Conservation (phyloP, 2,888 invertebrate species). For the Fissipunctia ypsillon region DNA sequence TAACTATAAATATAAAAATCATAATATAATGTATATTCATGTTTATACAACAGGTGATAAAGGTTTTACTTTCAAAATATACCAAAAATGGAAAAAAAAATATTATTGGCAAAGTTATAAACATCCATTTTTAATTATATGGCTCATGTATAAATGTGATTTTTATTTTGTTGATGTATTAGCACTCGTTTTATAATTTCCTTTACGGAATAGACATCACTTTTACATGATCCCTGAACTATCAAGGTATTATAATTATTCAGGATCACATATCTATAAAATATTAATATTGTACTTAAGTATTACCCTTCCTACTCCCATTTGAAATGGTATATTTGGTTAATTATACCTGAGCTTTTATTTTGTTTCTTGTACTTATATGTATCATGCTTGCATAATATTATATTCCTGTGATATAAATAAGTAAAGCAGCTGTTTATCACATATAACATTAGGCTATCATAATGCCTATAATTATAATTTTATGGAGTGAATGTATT, state of each 20-base stretch:
- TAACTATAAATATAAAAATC: constrained; percentile 37
- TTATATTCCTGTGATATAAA: constrained; percentile 67
- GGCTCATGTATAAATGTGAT: constrained; percentile 1
- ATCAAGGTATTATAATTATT: constrained; percentile 6
- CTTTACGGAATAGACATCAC: background rate
- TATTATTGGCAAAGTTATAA: no score
- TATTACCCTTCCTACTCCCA: constrained; percentile 17
- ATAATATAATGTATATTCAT: constrained; percentile 44
- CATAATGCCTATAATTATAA: constrained; percentile 28
- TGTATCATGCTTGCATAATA: constrained; percentile 62
- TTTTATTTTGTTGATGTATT: constrained; percentile 12
- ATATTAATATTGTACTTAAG: constrained; percentile 34
- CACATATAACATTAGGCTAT: constrained; percentile 22
- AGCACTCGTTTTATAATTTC: background rate
- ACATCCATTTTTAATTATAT: no score
- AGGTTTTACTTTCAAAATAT: constrained; percentile 34
- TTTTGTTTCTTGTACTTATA: constrained; percentile 26
- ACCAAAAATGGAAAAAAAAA: constrained; percentile 4
- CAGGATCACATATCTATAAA: constrained; percentile 34
- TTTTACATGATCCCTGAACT: background rate
- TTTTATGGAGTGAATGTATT: constrained; percentile 39
- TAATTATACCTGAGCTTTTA: constrained; percentile 11
- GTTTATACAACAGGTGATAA: constrained; percentile 32
- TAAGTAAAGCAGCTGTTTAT: constrained; percentile 55
- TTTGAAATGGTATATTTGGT: constrained; percentile 12